Percentiles rank a stretch among this genome's conserved stretches.
Evolutionary conservation across 2,113 vertebrate genomes (phyloP).

Genomic region (Dinomys branickii): DNA sequence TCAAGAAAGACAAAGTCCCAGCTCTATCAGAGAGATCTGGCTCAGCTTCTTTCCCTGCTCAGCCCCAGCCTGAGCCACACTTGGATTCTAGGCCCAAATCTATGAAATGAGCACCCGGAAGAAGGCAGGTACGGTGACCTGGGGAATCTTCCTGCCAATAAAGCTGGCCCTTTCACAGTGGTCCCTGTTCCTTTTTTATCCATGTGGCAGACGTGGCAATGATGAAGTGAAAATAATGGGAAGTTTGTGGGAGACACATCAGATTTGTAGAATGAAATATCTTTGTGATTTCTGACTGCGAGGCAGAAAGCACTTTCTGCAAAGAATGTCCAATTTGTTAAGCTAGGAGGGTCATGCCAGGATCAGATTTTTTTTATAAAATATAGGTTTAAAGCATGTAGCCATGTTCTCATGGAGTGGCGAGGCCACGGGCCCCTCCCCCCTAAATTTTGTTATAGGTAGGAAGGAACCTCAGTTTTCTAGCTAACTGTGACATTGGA

Average conservation of each 20-base stretch:
- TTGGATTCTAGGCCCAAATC: slow-evolving; percentile 69
- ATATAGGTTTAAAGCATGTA: background rate
- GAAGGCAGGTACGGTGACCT: background rate
- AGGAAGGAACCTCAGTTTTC: slow-evolving; percentile 17
- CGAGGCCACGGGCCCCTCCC: background rate
- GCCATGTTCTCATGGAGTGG: background rate
- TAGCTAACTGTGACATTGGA: background rate
- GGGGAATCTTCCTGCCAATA: background rate
- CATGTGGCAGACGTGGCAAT: background rate
- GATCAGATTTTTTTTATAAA: slow-evolving; percentile 41
- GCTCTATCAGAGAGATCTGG: slow-evolving; percentile 85
- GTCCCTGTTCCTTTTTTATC: slow-evolving; percentile 14
- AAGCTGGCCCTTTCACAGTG: slow-evolving; percentile 31
- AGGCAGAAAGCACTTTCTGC: slow-evolving; percentile 52
- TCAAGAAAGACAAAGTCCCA: slow-evolving; percentile 87
- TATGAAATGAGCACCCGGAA: slow-evolving; percentile 62
- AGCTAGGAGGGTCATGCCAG: slow-evolving; percentile 8
- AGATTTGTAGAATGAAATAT: background rate
- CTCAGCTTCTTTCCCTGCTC: slow-evolving; percentile 73
- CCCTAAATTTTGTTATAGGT: background rate
- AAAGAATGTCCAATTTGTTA: slow-evolving; percentile 49
- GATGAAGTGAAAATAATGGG: slow-evolving; percentile 55
- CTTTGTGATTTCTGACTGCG: slow-evolving; percentile 16
- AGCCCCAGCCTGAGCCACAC: background rate
- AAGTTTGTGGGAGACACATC: background rate